These are phyloP conservation scores for Campoletis raptor DNA, from an alignment of 2,888 invertebrate species.

Conservation along the genomic window DNA sequence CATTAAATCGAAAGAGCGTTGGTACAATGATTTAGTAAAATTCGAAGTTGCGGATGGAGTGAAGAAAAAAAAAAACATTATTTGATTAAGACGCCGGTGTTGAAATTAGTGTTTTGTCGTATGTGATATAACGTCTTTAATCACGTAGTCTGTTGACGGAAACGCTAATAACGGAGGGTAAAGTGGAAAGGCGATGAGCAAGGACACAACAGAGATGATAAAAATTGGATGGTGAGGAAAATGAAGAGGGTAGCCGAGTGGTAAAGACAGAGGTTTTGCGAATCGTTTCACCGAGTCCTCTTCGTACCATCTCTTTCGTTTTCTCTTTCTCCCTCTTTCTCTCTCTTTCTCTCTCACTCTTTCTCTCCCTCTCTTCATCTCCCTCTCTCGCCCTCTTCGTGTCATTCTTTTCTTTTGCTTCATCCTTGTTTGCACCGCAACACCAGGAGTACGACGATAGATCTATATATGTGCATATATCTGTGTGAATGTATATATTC, in stretches of 20 bases:
- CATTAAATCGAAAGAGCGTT: not conserved
- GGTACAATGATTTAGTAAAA: not conserved
- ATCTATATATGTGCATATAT: constrained; percentile 54
- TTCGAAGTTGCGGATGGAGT: not conserved
- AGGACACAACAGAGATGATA: constrained; percentile 1
- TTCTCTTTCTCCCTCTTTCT: constrained; percentile 12
- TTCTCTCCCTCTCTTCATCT: constrained; percentile 21
- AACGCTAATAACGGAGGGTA: constrained; percentile 21
- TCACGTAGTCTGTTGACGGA: not conserved
- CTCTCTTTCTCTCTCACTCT: constrained; percentile 21
- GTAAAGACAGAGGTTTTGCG: constrained; percentile 43
- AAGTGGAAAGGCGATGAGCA: constrained; percentile 29
- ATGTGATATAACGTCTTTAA: constrained; percentile 3
- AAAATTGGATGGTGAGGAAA: constrained; percentile 4
- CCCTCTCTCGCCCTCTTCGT: constrained; percentile 25
- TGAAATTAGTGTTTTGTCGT: not conserved
- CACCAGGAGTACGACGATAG: constrained; percentile 65
- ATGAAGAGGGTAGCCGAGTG: constrained; percentile 47
- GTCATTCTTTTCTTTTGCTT: constrained; percentile 39
- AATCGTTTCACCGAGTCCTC: constrained; percentile 51
- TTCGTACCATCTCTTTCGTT: constrained; percentile 16
- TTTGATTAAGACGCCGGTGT: not conserved
- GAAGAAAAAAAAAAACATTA: not conserved
- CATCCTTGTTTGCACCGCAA: constrained; percentile 56
- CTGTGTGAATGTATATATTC: constrained; percentile 10